A percentile compares a stretch with the other conserved stretches of the same genome.
Conservation (phyloP, 2,888 invertebrate species). For the Andricus curvator region DNA sequence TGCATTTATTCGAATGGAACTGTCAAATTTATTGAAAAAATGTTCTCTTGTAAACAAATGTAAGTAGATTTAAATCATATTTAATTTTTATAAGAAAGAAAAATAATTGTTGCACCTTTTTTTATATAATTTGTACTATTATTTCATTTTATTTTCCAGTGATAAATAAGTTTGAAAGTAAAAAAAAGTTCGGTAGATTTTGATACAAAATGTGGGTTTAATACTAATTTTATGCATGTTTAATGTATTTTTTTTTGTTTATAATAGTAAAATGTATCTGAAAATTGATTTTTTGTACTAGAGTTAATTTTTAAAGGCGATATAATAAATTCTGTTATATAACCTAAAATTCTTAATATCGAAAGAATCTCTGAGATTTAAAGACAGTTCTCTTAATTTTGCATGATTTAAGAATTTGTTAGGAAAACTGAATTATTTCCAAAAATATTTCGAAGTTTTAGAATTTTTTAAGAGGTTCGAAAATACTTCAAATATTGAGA, state of each 20-base stretch:
- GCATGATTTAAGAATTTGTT: too few relatives aligned
- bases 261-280: background rate
- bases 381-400: too few relatives aligned
- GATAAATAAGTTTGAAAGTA: background rate
- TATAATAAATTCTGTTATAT: background rate
- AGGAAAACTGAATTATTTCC: too few relatives aligned
- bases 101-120: background rate
- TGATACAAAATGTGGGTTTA: background rate
- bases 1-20: slow-evolving; percentile 38
- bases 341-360: background rate
- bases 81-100: background rate
- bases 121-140: background rate
- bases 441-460: too few relatives aligned
- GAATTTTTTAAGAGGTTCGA: too few relatives aligned
- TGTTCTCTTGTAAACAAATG: slow-evolving; percentile 24
- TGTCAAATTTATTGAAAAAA: slow-evolving; percentile 24
- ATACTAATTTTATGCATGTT: background rate
- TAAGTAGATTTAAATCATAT: background rate
- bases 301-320: background rate
- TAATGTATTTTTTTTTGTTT: background rate
- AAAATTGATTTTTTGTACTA: background rate
- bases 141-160: background rate
- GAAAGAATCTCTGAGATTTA: too few relatives aligned
- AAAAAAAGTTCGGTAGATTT: background rate
- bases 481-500: too few relatives aligned